phyloP scores from a whole-genome alignment of 35 echinoderm and acorn worm species.

The Amphiura filiformis region DNA sequence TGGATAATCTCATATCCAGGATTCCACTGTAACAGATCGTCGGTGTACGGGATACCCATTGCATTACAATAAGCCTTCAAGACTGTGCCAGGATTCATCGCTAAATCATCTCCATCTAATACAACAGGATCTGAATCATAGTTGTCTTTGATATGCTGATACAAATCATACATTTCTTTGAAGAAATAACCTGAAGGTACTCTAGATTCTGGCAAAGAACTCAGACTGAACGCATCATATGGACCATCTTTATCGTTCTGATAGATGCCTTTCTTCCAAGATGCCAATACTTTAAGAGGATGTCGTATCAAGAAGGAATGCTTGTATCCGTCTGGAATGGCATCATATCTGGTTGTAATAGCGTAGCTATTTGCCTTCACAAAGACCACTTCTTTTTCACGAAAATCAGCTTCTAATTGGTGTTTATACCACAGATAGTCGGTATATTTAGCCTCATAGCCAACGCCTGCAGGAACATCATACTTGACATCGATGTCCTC shows the following conservation, averaged over 20 bases:
- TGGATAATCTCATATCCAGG: background rate
- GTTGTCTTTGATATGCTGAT: constrained; percentile 7
- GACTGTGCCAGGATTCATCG: constrained; percentile 4
- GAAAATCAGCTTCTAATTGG: no score
- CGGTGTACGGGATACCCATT: no score
- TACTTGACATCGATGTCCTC: no score
- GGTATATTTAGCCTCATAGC: no score
- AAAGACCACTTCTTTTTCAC: no score
- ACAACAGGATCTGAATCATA: constrained; percentile 29
- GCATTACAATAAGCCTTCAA: constrained; percentile 14
- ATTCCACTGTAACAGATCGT: constrained; percentile 17
- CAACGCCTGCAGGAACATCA: no score
- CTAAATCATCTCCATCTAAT: constrained; percentile 36
- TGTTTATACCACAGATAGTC: no score
- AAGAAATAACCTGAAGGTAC: background rate
- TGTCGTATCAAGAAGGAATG: background rate
- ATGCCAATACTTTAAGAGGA: background rate
- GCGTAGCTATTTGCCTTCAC: background rate
- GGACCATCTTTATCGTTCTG: background rate
- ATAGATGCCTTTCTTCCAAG: background rate
- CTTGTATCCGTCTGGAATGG: background rate
- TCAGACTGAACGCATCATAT: background rate
- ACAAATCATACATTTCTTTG: background rate
- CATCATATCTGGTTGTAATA: background rate
- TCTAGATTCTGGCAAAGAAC: background rate